phyloP scores from a whole-genome alignment of 2,888 invertebrate species.

The Calliopum simillimum region DNA sequence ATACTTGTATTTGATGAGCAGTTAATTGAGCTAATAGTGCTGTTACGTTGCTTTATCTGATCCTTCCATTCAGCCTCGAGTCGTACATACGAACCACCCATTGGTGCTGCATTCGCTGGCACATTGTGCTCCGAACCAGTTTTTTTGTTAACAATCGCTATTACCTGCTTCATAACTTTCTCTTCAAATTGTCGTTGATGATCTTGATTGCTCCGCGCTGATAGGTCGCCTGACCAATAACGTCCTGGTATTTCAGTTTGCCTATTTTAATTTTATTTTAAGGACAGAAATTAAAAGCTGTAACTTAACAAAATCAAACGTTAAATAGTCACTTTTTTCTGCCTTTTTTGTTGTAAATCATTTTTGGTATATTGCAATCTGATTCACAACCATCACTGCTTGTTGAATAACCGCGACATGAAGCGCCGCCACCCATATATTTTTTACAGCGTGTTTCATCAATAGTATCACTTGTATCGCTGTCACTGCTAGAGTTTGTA shows the following conservation, averaged over 20 bases:
- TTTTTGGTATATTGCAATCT: constrained; percentile 54
- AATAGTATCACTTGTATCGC: constrained; percentile 55
- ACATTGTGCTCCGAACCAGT: constrained; percentile 59
- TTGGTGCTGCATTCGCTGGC: constrained; percentile 49
- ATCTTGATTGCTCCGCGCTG: constrained; percentile 88
- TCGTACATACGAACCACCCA: constrained; percentile 80
- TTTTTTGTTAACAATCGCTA: constrained; percentile 62
- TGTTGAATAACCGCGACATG: constrained; percentile 52
- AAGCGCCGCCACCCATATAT: constrained; percentile 26
- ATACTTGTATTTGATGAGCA: no score
- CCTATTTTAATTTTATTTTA: constrained; percentile 39
- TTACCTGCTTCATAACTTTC: constrained; percentile 73
- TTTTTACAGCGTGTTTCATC: constrained; percentile 31
- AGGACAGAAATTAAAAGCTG: neutral
- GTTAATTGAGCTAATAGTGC: constrained; percentile 3
- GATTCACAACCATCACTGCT: constrained; percentile 68
- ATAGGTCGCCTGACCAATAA: constrained; percentile 81
- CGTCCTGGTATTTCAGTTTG: constrained; percentile 68
- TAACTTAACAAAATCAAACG: neutral
- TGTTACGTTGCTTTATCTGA: constrained; percentile 60
- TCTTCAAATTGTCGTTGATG: constrained; percentile 88
- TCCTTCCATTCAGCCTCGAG: constrained; percentile 85
- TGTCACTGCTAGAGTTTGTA: constrained; percentile 63
- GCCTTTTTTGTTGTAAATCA: constrained; percentile 38
- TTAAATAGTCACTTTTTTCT: constrained; percentile 31